Base-by-base conservation (phyloP, 92 coral and sea anemone genomes). In the Siderastrea siderea region DNA sequence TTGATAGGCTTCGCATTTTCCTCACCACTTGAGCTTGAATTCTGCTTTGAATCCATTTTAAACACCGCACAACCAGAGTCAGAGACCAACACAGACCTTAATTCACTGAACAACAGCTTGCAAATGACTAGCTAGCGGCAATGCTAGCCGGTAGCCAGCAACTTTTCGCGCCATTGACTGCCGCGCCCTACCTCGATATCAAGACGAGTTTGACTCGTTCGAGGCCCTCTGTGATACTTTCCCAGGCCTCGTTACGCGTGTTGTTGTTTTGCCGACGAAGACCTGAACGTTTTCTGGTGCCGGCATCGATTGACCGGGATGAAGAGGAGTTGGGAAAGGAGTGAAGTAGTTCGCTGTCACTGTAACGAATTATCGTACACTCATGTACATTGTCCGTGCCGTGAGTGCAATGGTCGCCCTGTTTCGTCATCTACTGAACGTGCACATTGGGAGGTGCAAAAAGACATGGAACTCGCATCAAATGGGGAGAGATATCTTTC, bases 341-440 rank as follows among this genome's bases (percentile, higher is more conserved):
- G 63, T 8, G 48, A 82, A 69, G 49, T 82, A 6, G 86, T 82
- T 67, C 86, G 77, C 6, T 82, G 86, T 71, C 78, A 68, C 51
- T 82, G 86, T 80, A 49, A 11, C 50, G 78, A 82, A 82, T 63
- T 82, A 14, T 70, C 77, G 64, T 82, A 68, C 53, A n/a, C 66
- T 11, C 79, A 82, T 19, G 86, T 82, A 46, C 86, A 82, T 82
- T 82, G 86, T 17, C 86, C 86, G 65, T 82, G 79, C n/a, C 13
- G 47, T 68, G 12, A 49, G 19, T 82, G 86, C 78, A 38, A 54
- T 49, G 77, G 77, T 17, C 17, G 64, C 9, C 63, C 86, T 53
- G 86, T 82, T 52, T 82, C 86, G 60, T 82, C 86, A 68, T 82
- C 78, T 6, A 69, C 64, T 13, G 86, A 82, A 44, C 8, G 50